Evolutionary conservation across 2,888 invertebrate species (phyloP), one percentile per base, ranked within the genome.

Genomic region (Corbicula japonica): DNA sequence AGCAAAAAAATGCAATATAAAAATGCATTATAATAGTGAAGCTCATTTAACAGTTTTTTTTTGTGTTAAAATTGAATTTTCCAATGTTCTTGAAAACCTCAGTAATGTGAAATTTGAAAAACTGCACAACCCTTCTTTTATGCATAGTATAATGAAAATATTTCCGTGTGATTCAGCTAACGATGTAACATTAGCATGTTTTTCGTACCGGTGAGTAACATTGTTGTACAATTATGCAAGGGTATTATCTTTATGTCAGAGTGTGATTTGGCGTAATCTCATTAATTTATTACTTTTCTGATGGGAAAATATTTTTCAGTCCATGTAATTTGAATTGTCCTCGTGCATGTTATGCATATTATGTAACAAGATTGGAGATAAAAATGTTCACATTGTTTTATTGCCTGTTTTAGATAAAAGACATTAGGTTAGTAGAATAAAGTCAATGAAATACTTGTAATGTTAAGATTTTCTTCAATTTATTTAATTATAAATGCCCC

Each of bases 281-380:
- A 12, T 48, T 63, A 63, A 63, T 63, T 63, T 63, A 63, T 63
- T 63, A 63, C 63, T 34, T 63, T 30, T 48, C 2, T 15, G 63
- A 63, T 48, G 46, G 34, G 41, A 48, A 61, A 61, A 61, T 28
- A 41, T 41, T 41, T 41, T 28, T 41, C 28, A 41, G 4, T 21
- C 28, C n/a, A 41, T 28, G 44, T 54, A 3, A 23, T 23, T 30
- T 12, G n/a, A 41, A 12, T 38, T 23, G 61, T 61, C 3, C 28
- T 38, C 44, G 61, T 61, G 41, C 61, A 61, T 44, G 6, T 56
- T 56, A 8, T 41, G 41, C 18, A 2, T 38, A 30, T 30, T 54
- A 5, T 54, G 54, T 54, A 54, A 54, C 28, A 30, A 18, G 54
- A 54, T 54, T 18, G 3, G 10, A 4, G 1, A 12, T 30, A 8